phyloP scores from a whole-genome alignment of 2,888 invertebrate species.

The Torymus aiolomorphi region DNA sequence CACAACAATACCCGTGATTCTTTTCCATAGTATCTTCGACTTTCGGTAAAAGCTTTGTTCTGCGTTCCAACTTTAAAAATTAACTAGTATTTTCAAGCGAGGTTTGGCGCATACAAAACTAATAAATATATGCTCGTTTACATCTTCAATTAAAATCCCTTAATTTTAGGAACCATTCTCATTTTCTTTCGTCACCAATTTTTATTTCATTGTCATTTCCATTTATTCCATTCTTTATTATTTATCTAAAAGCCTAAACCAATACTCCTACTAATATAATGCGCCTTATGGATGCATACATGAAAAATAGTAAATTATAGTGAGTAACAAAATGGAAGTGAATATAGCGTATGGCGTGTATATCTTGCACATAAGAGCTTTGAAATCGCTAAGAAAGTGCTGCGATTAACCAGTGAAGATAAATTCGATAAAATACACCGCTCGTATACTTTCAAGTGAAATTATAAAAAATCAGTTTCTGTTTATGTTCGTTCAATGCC shows the following conservation, averaged over 20 bases:
- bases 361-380: slow-evolving; percentile 20
- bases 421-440: slow-evolving; percentile 44
- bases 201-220: background rate
- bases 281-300: background rate
- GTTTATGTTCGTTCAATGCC: slow-evolving; percentile 6
- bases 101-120: slow-evolving; percentile 29
- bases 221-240: background rate
- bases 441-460: slow-evolving; percentile 15
- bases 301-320: slow-evolving; percentile 4
- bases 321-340: slow-evolving; percentile 7
- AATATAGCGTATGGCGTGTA: background rate
- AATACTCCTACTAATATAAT: slow-evolving; percentile 43
- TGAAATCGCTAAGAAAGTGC: slow-evolving; percentile 36
- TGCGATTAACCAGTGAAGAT: slow-evolving; percentile 55
- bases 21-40: background rate
- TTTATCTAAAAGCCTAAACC: slow-evolving; percentile 12
- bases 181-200: slow-evolving; percentile 14
- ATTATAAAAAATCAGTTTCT: slow-evolving; percentile 18
- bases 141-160: slow-evolving; percentile 20
- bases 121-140: slow-evolving; percentile 22
- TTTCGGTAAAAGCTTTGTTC: background rate
- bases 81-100: slow-evolving; percentile 37
- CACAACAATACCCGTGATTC: slow-evolving; percentile 33
- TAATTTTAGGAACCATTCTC: slow-evolving; percentile 38
- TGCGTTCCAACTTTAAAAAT: slow-evolving; percentile 24